Evolutionary conservation across 2,797 vertebrate species (phyloP).

Genomic region (Squalus acanthias): DNA sequence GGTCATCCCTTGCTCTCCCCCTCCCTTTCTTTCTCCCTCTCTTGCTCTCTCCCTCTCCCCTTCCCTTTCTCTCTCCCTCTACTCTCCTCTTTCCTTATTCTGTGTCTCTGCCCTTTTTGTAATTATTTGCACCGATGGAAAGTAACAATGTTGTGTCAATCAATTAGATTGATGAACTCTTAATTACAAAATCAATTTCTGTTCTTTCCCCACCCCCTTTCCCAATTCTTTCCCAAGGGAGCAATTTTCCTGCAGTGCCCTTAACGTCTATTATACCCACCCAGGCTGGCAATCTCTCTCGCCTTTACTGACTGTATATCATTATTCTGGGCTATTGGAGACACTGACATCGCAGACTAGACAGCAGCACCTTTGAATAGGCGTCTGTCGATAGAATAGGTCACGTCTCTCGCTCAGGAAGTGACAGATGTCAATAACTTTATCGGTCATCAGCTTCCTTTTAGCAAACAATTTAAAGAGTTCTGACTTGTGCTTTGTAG

Average conservation of each 20-base stretch:
- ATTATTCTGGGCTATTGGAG: background rate
- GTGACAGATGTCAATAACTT: constrained; percentile 34
- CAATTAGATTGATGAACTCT: background rate
- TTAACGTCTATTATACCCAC: background rate
- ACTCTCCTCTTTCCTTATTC: too few relatives aligned
- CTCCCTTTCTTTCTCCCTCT: too few relatives aligned
- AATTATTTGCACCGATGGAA: background rate
- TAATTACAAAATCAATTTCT: constrained; percentile 11
- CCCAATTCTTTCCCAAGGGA: background rate
- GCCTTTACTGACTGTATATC: background rate
- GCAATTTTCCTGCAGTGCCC: background rate
- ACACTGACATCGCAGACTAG: background rate
- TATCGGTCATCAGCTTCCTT: constrained; percentile 10
- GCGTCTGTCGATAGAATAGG: background rate
- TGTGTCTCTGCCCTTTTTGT: background rate
- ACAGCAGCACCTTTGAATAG: background rate
- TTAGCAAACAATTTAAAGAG: constrained; percentile 32
- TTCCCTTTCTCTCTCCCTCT: background rate
- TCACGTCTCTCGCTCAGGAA: background rate
- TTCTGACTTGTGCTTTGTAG: background rate
- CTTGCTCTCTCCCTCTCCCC: background rate
- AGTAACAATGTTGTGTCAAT: background rate
- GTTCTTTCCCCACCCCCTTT: background rate
- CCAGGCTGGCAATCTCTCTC: background rate
- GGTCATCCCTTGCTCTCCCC: too few relatives aligned